Base-by-base conservation (phyloP, 2,113 vertebrate species). In the Porphyrio hochstetteri region DNA sequence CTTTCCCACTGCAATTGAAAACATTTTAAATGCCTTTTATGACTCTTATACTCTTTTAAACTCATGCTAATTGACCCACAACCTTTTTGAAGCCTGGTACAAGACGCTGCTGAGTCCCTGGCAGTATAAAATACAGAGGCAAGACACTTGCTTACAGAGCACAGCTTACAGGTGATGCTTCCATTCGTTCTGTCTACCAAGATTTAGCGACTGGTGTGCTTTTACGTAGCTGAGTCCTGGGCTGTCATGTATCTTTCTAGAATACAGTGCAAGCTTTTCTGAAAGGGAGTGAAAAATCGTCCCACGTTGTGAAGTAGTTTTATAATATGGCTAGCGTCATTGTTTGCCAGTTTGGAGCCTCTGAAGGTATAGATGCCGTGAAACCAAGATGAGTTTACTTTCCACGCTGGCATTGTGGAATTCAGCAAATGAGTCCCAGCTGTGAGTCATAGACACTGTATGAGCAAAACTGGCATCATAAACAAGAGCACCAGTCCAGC, bases 311-410 rank as follows among this genome's bases (percentile, higher is more conserved):
- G 23, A 86, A 89, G 25, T 48, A 35, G 8, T 68, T 84, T 67
- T 71, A 5, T 44, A 42, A 50, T 48, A 23, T 0, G 4, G 13
- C 70, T 82, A 1, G 57, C 35, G 16, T 52, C 0, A 1, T 36
- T 50, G 29, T 29, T 82, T 78, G 27, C 59, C 36, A 5, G 9
- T 53, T 9, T 74, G 40, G 53, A 56, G 21, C 28, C 10, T 55
- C 40, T 63, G 5, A 90, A 82, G 15, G 7, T 50, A 10, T 55
- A 16, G 35, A 19, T 75, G 11, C 33, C 13, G 5, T 53, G 36
- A 87, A 82, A 55, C 19, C 69, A 29, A 35, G 33, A 24, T 60
- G 53, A 69, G 35, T 16, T 69, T 4, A 6, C 86, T 86, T 91
- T 79, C 86, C 27, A 19, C 10, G 7, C 13, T 59, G 65, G 28